Evolutionary conservation across 2,113 vertebrate species (phyloP), one percentile per base, ranked within the genome.

Genomic region (Rhabdornis inornatus): DNA sequence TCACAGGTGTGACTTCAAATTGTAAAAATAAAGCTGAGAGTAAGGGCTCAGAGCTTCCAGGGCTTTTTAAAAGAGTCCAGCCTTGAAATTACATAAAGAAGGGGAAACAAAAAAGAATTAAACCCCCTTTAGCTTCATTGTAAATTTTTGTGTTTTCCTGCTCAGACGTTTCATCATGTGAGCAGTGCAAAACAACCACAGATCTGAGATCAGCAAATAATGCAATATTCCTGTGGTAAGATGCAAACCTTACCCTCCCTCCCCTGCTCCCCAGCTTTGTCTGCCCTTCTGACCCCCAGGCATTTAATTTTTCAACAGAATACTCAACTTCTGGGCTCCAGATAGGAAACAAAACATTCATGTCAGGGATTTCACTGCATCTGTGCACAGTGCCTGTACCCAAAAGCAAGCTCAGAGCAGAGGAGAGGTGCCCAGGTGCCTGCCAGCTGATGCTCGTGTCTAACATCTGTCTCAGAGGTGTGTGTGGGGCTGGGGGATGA

Each of bases 21-120:
- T 77, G 40, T 42, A 88, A 64, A 59, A 88, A 37, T 47, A 37
- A 82, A 64, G 25, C 21, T 45, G 61, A 69, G 49, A 33, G 8
- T 53, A 83, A 87, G 17, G 15, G 14, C 44, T 75, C 61, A 75
- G 81, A n/a, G 22, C 24, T 74, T 66, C 64, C 37, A 59, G 52
- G 14, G 19, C 35, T 75, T 87, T 65, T 84, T 91, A 35, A 94
- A 93, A 83, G 30, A 82, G 31, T n/a, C 37, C 69, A 87, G 57
- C 49, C 61, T 94, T 69, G 57, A 91, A 87, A 89, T 79, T 76
- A 60, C 20, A 53, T 30, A 53, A 57, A 68, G 47, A 83, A 70
- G 11, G 35, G 13, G 27, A 65, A 65, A 78, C 0, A 0, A 89
- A 87, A 89, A 90, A 6, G 55, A 64, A 77, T 59, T 81, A 77